phyloP scores from a whole-genome alignment of 2,113 vertebrate species.

The Epinephelus lanceolatus region DNA sequence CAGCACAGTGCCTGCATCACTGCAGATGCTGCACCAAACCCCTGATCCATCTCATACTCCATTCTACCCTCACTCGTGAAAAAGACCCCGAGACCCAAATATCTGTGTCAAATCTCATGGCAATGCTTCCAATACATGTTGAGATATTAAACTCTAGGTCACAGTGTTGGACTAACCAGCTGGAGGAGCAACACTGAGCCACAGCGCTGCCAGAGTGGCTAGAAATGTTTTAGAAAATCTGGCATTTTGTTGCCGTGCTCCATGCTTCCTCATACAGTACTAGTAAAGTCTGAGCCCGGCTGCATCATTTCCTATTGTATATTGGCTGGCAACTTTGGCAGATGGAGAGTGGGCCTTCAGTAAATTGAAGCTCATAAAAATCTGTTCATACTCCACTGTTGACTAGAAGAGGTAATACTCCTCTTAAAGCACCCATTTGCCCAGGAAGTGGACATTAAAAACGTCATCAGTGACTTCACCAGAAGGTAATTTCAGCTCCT shows the following conservation, averaged over 20 bases:
- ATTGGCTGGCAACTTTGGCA: slow-evolving; percentile 27
- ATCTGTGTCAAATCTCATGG: not conserved
- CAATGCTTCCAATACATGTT: not conserved
- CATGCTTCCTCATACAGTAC: not conserved
- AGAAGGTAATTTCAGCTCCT: slow-evolving; percentile 12
- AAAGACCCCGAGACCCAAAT: not conserved
- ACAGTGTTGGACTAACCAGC: not conserved
- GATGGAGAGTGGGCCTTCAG: slow-evolving; percentile 25
- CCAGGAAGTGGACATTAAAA: slow-evolving; percentile 30
- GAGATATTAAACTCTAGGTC: slow-evolving; percentile 1
- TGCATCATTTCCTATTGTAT: slow-evolving; percentile 32
- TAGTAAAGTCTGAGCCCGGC: not conserved
- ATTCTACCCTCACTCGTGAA: too few relatives aligned
- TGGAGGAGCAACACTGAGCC: not conserved
- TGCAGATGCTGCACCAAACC: too few relatives aligned
- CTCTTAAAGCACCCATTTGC: slow-evolving; percentile 33
- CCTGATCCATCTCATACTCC: too few relatives aligned
- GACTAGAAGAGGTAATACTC: slow-evolving; percentile 28
- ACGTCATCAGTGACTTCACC: slow-evolving; percentile 13
- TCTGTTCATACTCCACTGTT: slow-evolving; percentile 10
- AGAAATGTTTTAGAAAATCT: slow-evolving; percentile 16
- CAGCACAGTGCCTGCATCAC: too few relatives aligned
- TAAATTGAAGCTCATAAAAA: slow-evolving; percentile 40
- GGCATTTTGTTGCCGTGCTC: slow-evolving; percentile 16
- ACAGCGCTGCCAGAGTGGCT: not conserved